A percentile compares a stretch with the other conserved stretches of the same genome.
These are phyloP conservation scores for Bombus affinis DNA, from an alignment of 1,140 invertebrate genomes.

Conservation along the genomic window DNA sequence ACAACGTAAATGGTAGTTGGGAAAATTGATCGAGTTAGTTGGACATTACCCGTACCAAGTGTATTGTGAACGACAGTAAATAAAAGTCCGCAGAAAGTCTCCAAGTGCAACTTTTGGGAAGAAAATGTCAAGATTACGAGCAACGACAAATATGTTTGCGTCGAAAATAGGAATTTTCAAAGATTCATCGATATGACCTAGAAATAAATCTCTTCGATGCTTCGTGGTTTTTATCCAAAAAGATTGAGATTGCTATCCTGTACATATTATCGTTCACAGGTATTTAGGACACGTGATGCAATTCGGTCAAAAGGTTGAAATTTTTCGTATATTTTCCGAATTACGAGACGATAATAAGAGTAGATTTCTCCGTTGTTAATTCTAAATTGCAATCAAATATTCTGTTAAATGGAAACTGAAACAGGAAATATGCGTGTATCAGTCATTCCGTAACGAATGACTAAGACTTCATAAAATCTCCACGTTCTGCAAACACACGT, in stretches of 20 bases:
- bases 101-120: not conserved
- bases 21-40: slow-evolving; percentile 27
- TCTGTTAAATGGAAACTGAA: not conserved
- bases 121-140: not conserved
- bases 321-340: too few relatives aligned
- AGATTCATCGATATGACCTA: not conserved
- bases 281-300: not conserved
- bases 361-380: not conserved
- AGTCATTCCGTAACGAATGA: not conserved
- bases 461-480: not conserved
- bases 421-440: not conserved
- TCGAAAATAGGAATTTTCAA: not conserved
- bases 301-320: not conserved
- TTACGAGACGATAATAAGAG: too few relatives aligned
- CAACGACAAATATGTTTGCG: not conserved
- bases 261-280: not conserved
- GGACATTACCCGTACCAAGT: not conserved
- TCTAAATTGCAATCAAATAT: not conserved
- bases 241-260: not conserved
- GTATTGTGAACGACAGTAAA: not conserved
- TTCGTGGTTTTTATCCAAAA: not conserved
- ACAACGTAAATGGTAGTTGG: not conserved
- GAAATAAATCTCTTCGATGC: not conserved
- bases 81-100: not conserved
- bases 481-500: too few relatives aligned